phyloP scores from a whole-genome alignment of 2,113 vertebrate genomes.

The Picathartes gymnocephalus region DNA sequence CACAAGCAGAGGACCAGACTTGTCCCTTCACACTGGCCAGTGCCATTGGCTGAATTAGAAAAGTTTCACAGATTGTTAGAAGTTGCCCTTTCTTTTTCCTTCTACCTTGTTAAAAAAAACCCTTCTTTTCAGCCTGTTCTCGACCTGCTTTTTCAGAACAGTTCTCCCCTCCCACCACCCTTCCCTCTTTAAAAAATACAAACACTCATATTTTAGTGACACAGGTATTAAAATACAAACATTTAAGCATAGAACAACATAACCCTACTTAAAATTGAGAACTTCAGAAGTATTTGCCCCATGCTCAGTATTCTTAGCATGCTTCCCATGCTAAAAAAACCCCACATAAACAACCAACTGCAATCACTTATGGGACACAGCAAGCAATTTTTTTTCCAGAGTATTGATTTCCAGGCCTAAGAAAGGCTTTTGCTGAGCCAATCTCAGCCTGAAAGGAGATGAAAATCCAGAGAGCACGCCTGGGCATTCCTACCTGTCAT shows the following conservation, averaged over 20 bases:
- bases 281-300: not conserved
- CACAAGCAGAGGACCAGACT: not conserved
- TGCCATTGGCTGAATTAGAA: not conserved
- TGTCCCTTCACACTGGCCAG: not conserved
- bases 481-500: conserved; percentile 24
- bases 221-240: not conserved
- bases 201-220: not conserved
- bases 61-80: not conserved
- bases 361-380: not conserved
- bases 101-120: not conserved
- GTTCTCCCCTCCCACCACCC: not conserved
- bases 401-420: not conserved
- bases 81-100: not conserved
- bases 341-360: not conserved
- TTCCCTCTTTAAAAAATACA: not conserved
- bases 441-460: not conserved
- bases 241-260: not conserved
- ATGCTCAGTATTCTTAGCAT: not conserved
- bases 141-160: not conserved
- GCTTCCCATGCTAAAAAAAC: not conserved
- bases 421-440: not conserved
- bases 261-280: not conserved
- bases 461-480: not conserved
- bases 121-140: not conserved
- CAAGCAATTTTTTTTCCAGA: not conserved